phyloP scores from a whole-genome alignment of 2,113 vertebrate genomes.

The Macrotus californicus region DNA sequence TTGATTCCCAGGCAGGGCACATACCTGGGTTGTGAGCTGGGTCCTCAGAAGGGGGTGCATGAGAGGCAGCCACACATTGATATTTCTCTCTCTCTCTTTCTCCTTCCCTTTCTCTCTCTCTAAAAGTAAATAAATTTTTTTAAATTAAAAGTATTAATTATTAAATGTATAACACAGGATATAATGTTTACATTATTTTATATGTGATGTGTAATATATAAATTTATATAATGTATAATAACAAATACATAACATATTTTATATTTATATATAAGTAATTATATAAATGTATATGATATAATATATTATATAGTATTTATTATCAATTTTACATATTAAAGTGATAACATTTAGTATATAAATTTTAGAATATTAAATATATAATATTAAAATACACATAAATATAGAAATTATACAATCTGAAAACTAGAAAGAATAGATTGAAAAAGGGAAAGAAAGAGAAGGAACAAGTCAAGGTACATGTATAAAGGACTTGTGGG shows the following conservation, averaged over 20 bases:
- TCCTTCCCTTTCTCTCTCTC: too few species aligned
- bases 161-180: neutral
- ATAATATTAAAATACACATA: neutral
- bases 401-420: neutral
- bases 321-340: too few species aligned
- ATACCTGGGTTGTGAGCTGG: too few species aligned
- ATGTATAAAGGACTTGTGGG: too few species aligned
- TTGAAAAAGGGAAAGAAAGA: too few species aligned
- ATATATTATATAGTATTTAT: neutral
- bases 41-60: too few species aligned
- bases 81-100: too few species aligned
- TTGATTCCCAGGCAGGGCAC: too few species aligned
- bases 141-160: neutral
- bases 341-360: neutral
- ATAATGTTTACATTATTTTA: neutral
- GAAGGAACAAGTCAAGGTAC: too few species aligned
- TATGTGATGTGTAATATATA: neutral
- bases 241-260: neutral
- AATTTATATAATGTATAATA: neutral
- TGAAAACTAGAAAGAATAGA: neutral
- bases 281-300: neutral
- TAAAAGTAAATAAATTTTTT: too few species aligned
- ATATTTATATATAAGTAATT: neutral
- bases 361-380: neutral
- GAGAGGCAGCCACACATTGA: too few species aligned